These are phyloP conservation scores for Nyctalus aviator DNA, from an alignment of 2,797 vertebrate genomes.

Conservation along the genomic window DNA sequence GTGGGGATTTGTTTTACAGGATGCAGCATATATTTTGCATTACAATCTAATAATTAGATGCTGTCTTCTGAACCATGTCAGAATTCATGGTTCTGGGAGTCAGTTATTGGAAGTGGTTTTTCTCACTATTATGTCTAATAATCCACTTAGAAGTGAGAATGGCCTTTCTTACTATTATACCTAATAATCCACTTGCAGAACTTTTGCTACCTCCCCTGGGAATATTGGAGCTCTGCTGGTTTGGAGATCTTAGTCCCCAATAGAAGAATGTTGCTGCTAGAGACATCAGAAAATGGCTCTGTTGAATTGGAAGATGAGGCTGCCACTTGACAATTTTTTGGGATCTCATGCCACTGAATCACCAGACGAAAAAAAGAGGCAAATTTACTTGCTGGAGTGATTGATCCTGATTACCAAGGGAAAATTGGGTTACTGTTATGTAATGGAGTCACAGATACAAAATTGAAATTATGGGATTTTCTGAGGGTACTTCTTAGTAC, in stretches of 20 bases:
- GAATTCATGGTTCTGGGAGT: slow-evolving; percentile 26
- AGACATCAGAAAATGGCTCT: neutral
- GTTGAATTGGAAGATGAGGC: neutral
- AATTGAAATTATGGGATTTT: neutral
- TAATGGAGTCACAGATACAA: neutral
- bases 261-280: neutral
- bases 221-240: neutral
- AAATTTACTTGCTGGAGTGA: neutral
- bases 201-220: neutral
- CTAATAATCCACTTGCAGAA: neutral
- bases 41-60: neutral
- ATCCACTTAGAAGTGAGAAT: neutral
- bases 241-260: neutral
- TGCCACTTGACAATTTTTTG: neutral
- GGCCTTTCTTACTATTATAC: neutral
- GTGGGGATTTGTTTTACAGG: neutral
- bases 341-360: neutral
- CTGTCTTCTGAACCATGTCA: neutral
- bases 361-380: neutral
- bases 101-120: neutral
- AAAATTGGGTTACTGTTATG: neutral
- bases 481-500: neutral
- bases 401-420: neutral
- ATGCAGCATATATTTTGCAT: neutral
- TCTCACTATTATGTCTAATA: neutral